Evolutionary conservation across 2,113 vertebrate species (phyloP), one percentile per base, ranked within the genome.

Genomic region (Sander vitreus): DNA sequence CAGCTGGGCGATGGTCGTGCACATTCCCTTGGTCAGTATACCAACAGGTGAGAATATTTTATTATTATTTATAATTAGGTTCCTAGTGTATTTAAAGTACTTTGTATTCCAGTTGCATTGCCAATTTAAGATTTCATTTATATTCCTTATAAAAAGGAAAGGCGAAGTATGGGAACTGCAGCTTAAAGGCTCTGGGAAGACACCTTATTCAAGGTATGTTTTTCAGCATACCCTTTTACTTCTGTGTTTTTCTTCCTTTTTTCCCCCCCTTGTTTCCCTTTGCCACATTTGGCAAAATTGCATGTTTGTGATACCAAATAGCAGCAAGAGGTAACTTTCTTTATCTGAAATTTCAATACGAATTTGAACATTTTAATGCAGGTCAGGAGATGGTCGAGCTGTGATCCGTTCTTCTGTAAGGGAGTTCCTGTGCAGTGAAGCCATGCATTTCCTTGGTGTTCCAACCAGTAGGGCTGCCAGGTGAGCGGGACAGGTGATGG

Each of bases 171-270:
- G 96, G 96, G 96, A 97, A 67, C 93, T 97, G 4, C 96, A 96
- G 60, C 91, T 97, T 60, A 97, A 97, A 94, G 96, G 96, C n/a
- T 97, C 96, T 12, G 96, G 96, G 81, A 97, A 92, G 88, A 97
- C 96, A 0, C 96, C 95, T 0, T 97, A 96, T 65, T 97, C 96
- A 21, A 90, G 94, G 96, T 96, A 84, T 27, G 18, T 45, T 36
- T 8, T 9, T 70, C 55, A 0, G 4, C 47, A 19, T 5, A 16
- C 0, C 6, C 6, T 25, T 25, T 36, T 63, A n/a, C 39, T 43
- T 43, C 39, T 43, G 9, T 11, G n/a, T n/a, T n/a, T n/a, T n/a
- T n/a, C n/a, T n/a, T n/a, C n/a, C n/a, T 57, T 71, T 54, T 23
- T 4, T 9, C 3, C 8, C 9, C 39, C 39, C 0, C 16, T 59